Percentiles rank a stretch among this genome's conserved stretches.
Evolutionary conservation across 2,113 vertebrate species (phyloP).

Genomic region (cat (Felis catus)): DNA sequence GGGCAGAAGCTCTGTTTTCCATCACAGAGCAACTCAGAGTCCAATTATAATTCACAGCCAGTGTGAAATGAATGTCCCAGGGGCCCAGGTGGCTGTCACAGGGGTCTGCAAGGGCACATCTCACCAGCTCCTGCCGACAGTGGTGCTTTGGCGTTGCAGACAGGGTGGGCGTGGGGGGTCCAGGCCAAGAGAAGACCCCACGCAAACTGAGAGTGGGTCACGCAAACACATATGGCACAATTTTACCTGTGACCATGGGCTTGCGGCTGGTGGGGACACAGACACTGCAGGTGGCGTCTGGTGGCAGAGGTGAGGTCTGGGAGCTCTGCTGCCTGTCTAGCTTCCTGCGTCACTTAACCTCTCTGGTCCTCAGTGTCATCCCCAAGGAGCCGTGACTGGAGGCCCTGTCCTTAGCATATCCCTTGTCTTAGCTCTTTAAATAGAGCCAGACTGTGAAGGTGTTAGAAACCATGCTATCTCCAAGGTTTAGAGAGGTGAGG

Average conservation of each 20-base stretch:
- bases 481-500: neutral
- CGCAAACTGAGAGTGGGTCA: neutral
- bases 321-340: neutral
- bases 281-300: neutral
- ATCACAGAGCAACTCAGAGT: neutral
- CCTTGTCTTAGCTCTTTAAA: neutral
- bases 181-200: neutral
- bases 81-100: neutral
- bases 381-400: fast-evolving
- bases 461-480: neutral
- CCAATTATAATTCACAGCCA: neutral
- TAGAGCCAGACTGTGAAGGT: neutral
- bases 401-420: neutral
- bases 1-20: neutral
- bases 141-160: neutral
- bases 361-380: neutral
- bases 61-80: neutral
- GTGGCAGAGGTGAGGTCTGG: neutral
- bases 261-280: no score
- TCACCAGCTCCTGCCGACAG: neutral
- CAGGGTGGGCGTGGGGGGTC: neutral
- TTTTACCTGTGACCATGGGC: neutral
- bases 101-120: neutral
- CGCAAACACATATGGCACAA: neutral
- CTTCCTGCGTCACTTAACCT: neutral